Conservation (phyloP, 2,113 vertebrate genomes). For the Penelope pileata region DNA sequence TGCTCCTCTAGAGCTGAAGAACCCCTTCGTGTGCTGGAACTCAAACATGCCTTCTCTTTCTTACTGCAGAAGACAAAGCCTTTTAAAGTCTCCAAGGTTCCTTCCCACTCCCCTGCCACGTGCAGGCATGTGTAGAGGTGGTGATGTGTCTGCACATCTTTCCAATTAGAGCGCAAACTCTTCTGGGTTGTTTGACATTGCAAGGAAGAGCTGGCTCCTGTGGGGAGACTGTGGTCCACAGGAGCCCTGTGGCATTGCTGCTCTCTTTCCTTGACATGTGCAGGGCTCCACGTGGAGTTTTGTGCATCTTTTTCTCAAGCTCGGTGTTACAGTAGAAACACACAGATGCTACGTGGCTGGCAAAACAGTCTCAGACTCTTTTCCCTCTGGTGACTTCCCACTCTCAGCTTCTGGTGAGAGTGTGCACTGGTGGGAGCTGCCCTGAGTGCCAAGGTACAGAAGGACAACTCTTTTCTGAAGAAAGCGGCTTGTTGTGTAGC, state of each 20-base stretch:
- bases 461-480: neutral
- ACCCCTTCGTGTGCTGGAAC: neutral
- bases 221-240: neutral
- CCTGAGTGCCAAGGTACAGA: neutral
- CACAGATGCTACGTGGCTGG: neutral
- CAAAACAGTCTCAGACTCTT: neutral
- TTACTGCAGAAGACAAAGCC: neutral
- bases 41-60: neutral
- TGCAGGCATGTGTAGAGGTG: neutral
- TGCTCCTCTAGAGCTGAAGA: neutral
- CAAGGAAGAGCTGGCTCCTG: neutral
- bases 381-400: neutral
- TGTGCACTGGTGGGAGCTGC: neutral
- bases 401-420: neutral
- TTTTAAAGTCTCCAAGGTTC: neutral
- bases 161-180: neutral
- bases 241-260: neutral
- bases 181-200: neutral
- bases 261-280: neutral
- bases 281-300: neutral
- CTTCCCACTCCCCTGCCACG: neutral
- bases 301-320: neutral
- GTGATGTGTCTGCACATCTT: neutral
- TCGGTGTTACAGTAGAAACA: neutral
- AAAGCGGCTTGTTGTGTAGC: neutral